phyloP scores from a whole-genome alignment of 2,888 invertebrate species.

The Ceramica pisi region DNA sequence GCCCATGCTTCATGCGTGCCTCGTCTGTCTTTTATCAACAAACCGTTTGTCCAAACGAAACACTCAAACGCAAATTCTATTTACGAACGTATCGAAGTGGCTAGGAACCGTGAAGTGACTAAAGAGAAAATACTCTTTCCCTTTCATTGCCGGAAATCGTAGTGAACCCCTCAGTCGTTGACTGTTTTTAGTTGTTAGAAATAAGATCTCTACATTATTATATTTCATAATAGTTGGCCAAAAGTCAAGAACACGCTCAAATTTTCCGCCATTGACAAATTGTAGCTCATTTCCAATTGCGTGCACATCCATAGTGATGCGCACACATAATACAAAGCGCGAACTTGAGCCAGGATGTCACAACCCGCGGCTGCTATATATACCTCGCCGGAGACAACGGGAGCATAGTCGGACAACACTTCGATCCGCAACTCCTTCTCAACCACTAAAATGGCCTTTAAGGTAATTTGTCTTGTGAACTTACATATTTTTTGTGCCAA shows the following conservation, averaged over 20 bases:
- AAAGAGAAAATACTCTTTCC: not conserved
- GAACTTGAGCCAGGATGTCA: constrained; percentile 84
- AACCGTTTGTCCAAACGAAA: not conserved
- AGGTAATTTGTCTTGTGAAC: constrained; percentile 76
- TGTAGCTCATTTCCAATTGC: constrained; percentile 88
- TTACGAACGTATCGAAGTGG: too few relatives aligned
- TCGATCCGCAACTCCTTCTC: constrained; percentile 77
- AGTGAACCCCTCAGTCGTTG: not conserved
- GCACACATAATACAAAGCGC: constrained; percentile 85
- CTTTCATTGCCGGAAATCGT: too few relatives aligned
- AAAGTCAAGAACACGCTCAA: constrained; percentile 85
- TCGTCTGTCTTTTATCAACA: too few relatives aligned
- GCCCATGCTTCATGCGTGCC: not conserved
- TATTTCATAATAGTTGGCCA: constrained; percentile 84
- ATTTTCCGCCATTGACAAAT: constrained; percentile 88
- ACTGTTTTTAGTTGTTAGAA: not conserved
- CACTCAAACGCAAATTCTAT: too few relatives aligned
- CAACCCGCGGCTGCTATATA: constrained; percentile 84
- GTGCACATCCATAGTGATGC: constrained; percentile 86
- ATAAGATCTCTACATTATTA: constrained; percentile 19
- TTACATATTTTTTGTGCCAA: not conserved
- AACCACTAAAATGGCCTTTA: constrained; percentile 85
- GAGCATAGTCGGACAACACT: constrained; percentile 85
- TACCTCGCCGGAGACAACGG: constrained; percentile 77
- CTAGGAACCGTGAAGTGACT: too few relatives aligned